Evolutionary conservation across 2,797 vertebrate genomes (phyloP).

Genomic region (Hybognathus amarus): DNA sequence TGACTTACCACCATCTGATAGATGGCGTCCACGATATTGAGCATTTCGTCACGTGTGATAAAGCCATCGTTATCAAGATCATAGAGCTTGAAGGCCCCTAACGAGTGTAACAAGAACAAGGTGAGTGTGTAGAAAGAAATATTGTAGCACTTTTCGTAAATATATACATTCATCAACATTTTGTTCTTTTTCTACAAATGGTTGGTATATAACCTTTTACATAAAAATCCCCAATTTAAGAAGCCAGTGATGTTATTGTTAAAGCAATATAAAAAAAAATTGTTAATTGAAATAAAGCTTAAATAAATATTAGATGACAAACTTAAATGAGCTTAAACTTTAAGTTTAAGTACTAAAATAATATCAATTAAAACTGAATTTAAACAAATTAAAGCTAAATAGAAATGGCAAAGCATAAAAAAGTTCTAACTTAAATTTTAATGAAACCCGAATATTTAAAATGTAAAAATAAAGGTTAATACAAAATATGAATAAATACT

Average conservation of each 20-base stretch:
- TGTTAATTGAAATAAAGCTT: neutral
- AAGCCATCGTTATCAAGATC: constrained; percentile 96
- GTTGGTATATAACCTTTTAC: neutral
- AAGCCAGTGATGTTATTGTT: no score
- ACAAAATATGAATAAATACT: neutral
- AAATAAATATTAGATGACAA: neutral
- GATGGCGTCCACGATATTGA: constrained; percentile 96
- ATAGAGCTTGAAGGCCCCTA: constrained; percentile 97
- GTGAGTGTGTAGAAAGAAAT: constrained; percentile 5
- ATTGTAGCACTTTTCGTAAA: neutral
- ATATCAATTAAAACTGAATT: no score
- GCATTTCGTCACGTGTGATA: constrained; percentile 96
- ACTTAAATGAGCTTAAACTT: neutral
- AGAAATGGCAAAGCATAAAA: neutral
- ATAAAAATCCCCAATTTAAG: neutral
- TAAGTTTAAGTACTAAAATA: neutral
- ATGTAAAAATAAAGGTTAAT: neutral
- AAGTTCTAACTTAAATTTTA: no score
- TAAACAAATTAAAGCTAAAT: neutral
- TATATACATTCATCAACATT: no score
- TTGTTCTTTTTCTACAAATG: neutral
- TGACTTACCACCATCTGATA: constrained; percentile 98
- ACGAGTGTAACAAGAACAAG: neutral
- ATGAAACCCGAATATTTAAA: no score
- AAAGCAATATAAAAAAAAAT: no score